phyloP scores from a whole-genome alignment of 2,797 vertebrate species.

The Calcarius lapponicus region DNA sequence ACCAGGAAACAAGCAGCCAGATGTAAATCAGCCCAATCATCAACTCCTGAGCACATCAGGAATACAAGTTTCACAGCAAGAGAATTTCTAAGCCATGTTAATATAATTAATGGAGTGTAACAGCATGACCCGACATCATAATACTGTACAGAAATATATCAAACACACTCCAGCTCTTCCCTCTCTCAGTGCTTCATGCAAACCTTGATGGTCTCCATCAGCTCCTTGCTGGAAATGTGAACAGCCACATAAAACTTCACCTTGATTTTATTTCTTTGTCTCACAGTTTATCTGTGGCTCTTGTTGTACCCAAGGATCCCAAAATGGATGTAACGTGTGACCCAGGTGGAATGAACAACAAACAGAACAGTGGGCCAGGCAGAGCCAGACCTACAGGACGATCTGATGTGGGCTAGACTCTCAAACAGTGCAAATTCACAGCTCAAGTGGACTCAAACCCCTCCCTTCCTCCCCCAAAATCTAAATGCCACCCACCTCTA shows the following conservation, averaged over 20 bases:
- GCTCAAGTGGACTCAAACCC: not conserved
- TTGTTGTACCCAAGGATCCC: not conserved
- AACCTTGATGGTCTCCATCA: not conserved
- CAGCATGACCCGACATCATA: not conserved
- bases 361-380: not conserved
- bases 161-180: not conserved
- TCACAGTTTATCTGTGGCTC: not conserved
- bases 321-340: fast-evolving
- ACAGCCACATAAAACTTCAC: not conserved
- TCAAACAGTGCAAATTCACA: not conserved
- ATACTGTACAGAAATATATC: not conserved
- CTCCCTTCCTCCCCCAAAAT: not conserved
- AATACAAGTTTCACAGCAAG: constrained; percentile 27
- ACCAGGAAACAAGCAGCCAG: constrained; percentile 21
- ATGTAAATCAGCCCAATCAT: constrained; percentile 53
- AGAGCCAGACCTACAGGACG: not conserved
- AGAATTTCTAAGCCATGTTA: not conserved
- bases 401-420: not conserved
- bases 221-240: not conserved
- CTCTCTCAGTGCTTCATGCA: not conserved
- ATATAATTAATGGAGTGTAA: constrained; percentile 27
- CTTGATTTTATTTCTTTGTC: not conserved
- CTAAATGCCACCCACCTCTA: not conserved
- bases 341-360: not conserved
- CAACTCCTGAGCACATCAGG: not conserved